These are phyloP conservation scores for Heterohyrax brucei DNA, from an alignment of 2,797 vertebrate genomes.

Conservation along the genomic window DNA sequence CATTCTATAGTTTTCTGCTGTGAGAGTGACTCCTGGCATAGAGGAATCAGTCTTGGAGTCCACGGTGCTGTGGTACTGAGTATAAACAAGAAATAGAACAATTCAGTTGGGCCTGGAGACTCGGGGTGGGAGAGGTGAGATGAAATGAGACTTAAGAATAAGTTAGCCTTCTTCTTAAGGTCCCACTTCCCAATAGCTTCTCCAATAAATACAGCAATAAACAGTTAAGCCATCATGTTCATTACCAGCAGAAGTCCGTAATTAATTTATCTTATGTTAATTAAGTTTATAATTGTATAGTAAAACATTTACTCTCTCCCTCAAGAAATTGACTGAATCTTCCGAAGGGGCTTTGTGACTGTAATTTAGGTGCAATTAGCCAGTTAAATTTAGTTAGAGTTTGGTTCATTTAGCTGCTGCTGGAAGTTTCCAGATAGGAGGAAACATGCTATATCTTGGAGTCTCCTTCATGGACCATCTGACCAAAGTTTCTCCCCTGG, in stretches of 20 bases:
- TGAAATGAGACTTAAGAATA: constrained; percentile 16
- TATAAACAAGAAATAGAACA: background rate
- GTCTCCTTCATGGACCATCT: background rate
- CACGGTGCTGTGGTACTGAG: background rate
- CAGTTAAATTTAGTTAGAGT: constrained; percentile 79
- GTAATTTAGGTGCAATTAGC: constrained; percentile 83
- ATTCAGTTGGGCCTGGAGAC: background rate
- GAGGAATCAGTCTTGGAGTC: background rate
- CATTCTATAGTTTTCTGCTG: background rate
- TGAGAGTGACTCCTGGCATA: background rate
- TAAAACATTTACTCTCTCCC: constrained; percentile 86
- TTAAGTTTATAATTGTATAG: constrained; percentile 85
- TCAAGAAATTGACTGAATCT: constrained; percentile 81
- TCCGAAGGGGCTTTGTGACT: constrained; percentile 81
- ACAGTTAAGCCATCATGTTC: constrained; percentile 68
- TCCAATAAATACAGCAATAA: constrained; percentile 65
- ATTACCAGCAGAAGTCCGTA: constrained; percentile 77
- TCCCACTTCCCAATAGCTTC: constrained; percentile 59
- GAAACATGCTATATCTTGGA: background rate
- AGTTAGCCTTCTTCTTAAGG: constrained; percentile 52
- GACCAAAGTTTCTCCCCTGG: background rate
- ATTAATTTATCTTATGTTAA: constrained; percentile 88
- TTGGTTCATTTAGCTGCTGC: constrained; percentile 79
- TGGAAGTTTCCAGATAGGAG: constrained; percentile 56
- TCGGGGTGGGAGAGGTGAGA: background rate